Evolutionary conservation across 2,113 vertebrate genomes (phyloP), one percentile per base, ranked within the genome.

Genomic region (Thalassoma bifasciatum): DNA sequence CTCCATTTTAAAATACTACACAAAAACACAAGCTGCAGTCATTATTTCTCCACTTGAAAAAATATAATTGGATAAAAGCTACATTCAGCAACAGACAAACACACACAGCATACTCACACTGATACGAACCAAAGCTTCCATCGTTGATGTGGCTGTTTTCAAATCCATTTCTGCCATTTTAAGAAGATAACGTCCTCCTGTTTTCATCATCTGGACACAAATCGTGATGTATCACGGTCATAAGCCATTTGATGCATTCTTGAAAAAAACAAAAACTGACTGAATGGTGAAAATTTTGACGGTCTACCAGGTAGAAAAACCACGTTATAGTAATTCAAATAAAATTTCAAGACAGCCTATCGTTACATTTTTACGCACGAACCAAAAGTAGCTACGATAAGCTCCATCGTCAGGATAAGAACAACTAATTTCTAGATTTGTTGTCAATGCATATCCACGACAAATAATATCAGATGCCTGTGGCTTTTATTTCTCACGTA

Each of bases 91-190:
- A 74, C 19, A 50, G 17, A 36, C 30, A 74, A 1, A 66, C 5
- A 36, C 37, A 50, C 24, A 40, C 30, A 40, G 2, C n/a, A 21
- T 86, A 92, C 92, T 93, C 76, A 93, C 92, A 64, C 83, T 89
- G 75, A 89, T 80, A 21, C 92, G 92, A 63, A 83, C 85, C 88
- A 92, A 38, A 8, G 90, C 90, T 59, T 93, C 92, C 92, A 93
- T 92, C 78, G 86, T 81, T 24, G 82, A 72, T 66, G 83, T 81
- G 70, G 75, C 83, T 54, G 89, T 70, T 82, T 90, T 92, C 17
- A 86, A 62, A 78, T 91, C 91, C 89, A 90, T 85, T 73, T 86
- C 86, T 78, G 86, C 88, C 87, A 87, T 87, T 66, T 88, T 86
- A 77, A 58, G 71, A 72, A 66, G 81, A 79, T 36, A 79, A 62